phyloP scores from a whole-genome alignment of 1,140 invertebrate species.

The Saccostrea glomerata region DNA sequence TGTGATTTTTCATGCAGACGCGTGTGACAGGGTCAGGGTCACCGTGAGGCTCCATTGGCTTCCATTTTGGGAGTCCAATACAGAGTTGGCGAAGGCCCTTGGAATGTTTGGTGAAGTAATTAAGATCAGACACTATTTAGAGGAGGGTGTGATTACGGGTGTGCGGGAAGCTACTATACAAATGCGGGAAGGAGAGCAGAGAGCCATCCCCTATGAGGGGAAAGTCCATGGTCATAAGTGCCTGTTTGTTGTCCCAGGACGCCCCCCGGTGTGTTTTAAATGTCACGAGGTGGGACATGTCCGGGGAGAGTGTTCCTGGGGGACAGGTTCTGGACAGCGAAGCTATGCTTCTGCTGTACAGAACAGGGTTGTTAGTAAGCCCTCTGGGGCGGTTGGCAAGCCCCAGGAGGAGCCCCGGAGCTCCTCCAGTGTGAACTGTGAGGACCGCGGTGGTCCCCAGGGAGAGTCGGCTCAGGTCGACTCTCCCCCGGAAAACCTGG shows the following conservation, averaged over 20 bases:
- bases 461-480: background rate
- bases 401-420: background rate
- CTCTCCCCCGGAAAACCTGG: background rate
- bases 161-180: background rate
- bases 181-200: background rate
- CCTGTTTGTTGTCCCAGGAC: background rate
- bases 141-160: background rate
- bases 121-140: background rate
- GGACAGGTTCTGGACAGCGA: background rate
- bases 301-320: too few relatives aligned
- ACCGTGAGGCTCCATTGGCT: background rate
- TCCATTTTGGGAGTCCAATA: background rate
- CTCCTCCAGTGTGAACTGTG: background rate
- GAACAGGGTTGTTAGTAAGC: background rate
- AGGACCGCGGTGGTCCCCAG: background rate
- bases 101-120: background rate
- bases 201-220: background rate
- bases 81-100: background rate
- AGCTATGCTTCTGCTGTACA: background rate
- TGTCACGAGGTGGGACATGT: background rate
- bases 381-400: background rate
- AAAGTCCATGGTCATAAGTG: background rate
- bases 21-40: background rate
- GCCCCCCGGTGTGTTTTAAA: background rate
- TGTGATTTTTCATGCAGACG: background rate